A percentile compares a stretch with the other conserved stretches of the same genome.
These are phyloP conservation scores for Limnephilus rhombicus DNA, from an alignment of 2,888 invertebrate genomes.

Conservation along the genomic window DNA sequence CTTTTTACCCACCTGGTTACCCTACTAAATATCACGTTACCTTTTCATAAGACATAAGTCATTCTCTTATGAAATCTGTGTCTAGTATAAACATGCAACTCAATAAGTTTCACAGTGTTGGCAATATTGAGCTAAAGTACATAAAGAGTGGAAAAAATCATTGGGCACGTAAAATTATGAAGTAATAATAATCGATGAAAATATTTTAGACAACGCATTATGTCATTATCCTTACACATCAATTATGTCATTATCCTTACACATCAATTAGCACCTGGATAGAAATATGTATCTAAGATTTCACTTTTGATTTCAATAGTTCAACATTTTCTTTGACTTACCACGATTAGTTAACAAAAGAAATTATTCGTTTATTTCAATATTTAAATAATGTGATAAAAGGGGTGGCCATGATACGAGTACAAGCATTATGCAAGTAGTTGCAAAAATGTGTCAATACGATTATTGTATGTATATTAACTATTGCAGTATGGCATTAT, in stretches of 20 bases:
- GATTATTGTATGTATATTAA: too few relatives aligned
- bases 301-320: background rate
- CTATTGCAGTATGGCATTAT: too few relatives aligned
- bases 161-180: background rate
- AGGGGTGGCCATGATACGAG: background rate
- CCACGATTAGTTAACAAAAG: background rate
- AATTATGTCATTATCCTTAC: background rate
- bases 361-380: background rate
- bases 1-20: background rate
- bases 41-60: background rate
- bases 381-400: background rate
- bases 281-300: background rate
- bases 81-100: background rate
- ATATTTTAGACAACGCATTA: background rate
- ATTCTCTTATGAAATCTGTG: background rate
- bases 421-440: background rate
- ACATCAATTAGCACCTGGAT: background rate
- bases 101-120: too few relatives aligned
- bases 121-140: too few relatives aligned
- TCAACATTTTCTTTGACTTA: background rate
- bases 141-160: too few relatives aligned
- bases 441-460: background rate
- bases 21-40: background rate
- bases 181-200: background rate
- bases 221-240: background rate